Conservation (phyloP, 2,113 vertebrate genomes). For the Percina caprodes region DNA sequence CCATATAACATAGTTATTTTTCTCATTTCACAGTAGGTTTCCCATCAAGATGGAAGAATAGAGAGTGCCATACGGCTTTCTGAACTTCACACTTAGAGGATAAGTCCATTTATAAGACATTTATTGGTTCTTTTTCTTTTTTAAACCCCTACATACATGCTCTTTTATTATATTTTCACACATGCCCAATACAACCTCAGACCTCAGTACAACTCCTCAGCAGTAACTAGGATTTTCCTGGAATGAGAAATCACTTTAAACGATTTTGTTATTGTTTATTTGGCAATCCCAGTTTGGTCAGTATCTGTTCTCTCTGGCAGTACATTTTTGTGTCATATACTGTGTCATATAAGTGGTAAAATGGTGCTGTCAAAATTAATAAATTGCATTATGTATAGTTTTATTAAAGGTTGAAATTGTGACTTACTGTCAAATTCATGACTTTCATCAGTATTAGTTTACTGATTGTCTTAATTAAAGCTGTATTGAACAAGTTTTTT, state of each 20-base stretch:
- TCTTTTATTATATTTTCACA: constrained; percentile 2
- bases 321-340: background rate
- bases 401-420: background rate
- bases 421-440: background rate
- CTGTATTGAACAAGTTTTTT: background rate
- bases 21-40: constrained; percentile 3
- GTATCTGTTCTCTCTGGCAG: background rate
- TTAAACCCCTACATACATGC: background rate
- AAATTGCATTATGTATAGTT: background rate
- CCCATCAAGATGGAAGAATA: background rate
- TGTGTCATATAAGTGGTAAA: background rate
- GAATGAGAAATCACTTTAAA: no score
- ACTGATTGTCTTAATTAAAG: background rate
- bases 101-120: background rate
- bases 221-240: background rate
- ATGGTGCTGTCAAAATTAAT: background rate
- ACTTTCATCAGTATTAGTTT: background rate
- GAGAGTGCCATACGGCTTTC: background rate
- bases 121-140: background rate
- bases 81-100: background rate
- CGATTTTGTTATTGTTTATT: background rate
- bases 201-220: background rate
- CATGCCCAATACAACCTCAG: background rate
- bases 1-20: background rate
- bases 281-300: background rate